Conservation (phyloP, 2,797 vertebrate genomes). For the Mormyrops boulengeri region DNA sequence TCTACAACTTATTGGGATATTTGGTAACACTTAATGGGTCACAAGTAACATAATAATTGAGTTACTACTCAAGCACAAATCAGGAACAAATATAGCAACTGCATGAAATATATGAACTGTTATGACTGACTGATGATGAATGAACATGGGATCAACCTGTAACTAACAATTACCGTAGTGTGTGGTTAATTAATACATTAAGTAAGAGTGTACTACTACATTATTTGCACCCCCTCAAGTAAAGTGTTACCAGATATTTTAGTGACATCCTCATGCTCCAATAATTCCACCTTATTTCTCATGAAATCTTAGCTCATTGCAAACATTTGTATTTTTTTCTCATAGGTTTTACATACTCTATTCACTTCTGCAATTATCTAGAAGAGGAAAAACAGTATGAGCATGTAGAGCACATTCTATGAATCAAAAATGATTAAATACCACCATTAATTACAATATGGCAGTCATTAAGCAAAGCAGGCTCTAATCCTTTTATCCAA, state of each 20-base stretch:
- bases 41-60: neutral
- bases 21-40: neutral
- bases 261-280: constrained; percentile 13
- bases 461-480: constrained; percentile 50
- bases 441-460: constrained; percentile 55
- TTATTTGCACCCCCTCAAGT: neutral
- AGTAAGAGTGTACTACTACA: neutral
- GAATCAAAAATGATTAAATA: constrained; percentile 46
- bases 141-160: neutral
- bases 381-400: constrained; percentile 31
- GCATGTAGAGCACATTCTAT: constrained; percentile 46
- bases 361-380: constrained; percentile 34
- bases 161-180: neutral
- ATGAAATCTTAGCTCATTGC: constrained; percentile 35
- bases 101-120: neutral
- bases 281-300: constrained; percentile 13
- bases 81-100: neutral
- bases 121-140: neutral
- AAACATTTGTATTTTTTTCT: constrained; percentile 26
- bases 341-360: constrained; percentile 29
- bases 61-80: neutral
- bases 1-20: neutral
- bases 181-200: neutral
- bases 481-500: constrained; percentile 55
- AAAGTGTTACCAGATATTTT: neutral